These are phyloP conservation scores for Acrobasis suavella DNA, from an alignment of 2,888 invertebrate genomes.

Conservation along the genomic window DNA sequence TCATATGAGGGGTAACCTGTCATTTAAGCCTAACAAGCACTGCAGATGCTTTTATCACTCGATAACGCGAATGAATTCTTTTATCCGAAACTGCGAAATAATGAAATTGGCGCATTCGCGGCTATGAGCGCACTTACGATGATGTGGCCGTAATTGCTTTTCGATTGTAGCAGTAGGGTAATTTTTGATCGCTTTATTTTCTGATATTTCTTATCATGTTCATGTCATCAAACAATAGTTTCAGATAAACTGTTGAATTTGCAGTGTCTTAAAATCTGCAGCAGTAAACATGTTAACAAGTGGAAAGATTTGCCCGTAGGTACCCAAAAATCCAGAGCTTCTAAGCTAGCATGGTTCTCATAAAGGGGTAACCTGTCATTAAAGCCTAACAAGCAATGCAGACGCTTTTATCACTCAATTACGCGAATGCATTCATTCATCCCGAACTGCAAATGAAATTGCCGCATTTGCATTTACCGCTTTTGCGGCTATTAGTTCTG, in stretches of 20 bases:
- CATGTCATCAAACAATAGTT: no score
- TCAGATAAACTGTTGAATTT: no score
- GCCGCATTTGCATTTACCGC: conserved; percentile 13
- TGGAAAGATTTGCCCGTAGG: no score
- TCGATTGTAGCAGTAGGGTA: no score
- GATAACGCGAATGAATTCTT: neutral
- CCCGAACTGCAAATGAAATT: conserved; percentile 17
- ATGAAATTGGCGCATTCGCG: conserved; percentile 21
- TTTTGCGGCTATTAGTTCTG: conserved; percentile 35
- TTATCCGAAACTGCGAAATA: conserved; percentile 6
- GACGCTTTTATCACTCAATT: conserved; percentile 4
- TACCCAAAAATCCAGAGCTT: no score
- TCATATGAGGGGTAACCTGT: no score
- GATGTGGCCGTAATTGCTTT: no score
- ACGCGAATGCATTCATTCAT: conserved; percentile 2
- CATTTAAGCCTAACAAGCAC: neutral
- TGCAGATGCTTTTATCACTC: conserved; percentile 1
- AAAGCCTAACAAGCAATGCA: conserved; percentile 1
- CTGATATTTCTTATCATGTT: no score
- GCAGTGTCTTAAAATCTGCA: no score
- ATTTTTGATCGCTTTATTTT: no score
- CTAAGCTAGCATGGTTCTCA: no score
- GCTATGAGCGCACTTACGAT: conserved; percentile 43
- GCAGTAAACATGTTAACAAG: no score
- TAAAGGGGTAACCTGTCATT: neutral